These are phyloP conservation scores for Achatina immaculata DNA, from an alignment of 1,140 invertebrate genomes.

Conservation along the genomic window DNA sequence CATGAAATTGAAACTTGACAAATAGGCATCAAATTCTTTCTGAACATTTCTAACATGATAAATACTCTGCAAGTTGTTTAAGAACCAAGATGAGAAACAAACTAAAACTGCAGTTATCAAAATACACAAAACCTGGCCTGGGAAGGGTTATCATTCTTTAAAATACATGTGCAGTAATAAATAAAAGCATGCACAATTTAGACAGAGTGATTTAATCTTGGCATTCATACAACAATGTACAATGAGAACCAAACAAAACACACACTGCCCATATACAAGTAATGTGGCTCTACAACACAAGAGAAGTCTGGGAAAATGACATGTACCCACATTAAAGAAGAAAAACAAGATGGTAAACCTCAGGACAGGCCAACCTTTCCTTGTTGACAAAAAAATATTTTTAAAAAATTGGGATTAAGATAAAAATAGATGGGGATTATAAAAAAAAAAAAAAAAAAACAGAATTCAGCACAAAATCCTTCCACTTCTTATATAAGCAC, in stretches of 20 bases:
- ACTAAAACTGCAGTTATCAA: neutral
- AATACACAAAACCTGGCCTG: neutral
- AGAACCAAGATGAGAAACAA: neutral
- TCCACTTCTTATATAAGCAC: neutral
- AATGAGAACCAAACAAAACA: neutral
- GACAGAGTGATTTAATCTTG: constrained; percentile 22
- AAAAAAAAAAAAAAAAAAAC: neutral
- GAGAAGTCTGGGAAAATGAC: neutral
- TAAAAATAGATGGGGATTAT: neutral
- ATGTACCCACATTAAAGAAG: constrained; percentile 5
- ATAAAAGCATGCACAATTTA: neutral
- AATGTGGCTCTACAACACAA: constrained; percentile 17
- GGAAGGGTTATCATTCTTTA: neutral
- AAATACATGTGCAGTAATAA: neutral
- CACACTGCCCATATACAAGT: neutral
- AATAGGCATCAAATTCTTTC: neutral
- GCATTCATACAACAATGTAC: neutral
- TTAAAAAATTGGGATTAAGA: neutral
- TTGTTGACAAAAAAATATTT: neutral
- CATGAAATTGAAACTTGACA: neutral
- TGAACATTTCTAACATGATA: neutral
- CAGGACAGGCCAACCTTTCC: neutral
- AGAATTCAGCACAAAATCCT: neutral
- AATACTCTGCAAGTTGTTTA: neutral
- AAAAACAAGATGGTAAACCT: neutral